Percentiles rank a stretch among this genome's conserved stretches.
Conservation (phyloP, 2,113 vertebrate genomes). For the Rynchops niger region DNA sequence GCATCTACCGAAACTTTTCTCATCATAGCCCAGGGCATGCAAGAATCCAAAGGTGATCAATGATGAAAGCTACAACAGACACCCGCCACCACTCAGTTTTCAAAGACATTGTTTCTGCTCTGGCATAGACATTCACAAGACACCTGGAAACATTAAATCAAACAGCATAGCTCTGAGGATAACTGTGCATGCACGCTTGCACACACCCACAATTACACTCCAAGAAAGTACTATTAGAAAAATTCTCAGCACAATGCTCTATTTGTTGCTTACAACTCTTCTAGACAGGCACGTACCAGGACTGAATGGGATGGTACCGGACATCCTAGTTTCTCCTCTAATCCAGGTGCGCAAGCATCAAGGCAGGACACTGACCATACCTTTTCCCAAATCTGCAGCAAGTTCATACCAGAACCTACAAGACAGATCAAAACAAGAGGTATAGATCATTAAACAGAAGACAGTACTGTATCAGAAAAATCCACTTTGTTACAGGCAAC, state of each 20-base stretch:
- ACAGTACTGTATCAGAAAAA: background rate
- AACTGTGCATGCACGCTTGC: accelerated
- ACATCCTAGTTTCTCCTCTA: constrained; percentile 79
- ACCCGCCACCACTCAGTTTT: background rate
- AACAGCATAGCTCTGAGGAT: background rate
- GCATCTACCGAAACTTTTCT: background rate
- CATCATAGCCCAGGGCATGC: background rate
- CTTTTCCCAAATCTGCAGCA: constrained; percentile 85
- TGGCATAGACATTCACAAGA: background rate
- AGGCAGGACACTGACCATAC: constrained; percentile 85
- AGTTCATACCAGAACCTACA: constrained; percentile 96
- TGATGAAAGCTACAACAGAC: background rate
- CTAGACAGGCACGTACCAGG: constrained; percentile 75
- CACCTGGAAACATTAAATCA: background rate
- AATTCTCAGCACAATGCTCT: background rate
- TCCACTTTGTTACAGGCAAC: background rate
- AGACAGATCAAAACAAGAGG: background rate
- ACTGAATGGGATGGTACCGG: constrained; percentile 78
- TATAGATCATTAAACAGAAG: background rate
- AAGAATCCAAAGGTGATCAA: background rate
- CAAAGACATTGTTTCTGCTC: background rate
- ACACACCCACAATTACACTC: background rate
- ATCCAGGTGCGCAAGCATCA: constrained; percentile 78
- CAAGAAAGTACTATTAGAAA: background rate
- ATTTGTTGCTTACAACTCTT: background rate